Evolutionary conservation across 2,888 invertebrate species (phyloP).

Genomic region (Neuroscelio doddi): DNA sequence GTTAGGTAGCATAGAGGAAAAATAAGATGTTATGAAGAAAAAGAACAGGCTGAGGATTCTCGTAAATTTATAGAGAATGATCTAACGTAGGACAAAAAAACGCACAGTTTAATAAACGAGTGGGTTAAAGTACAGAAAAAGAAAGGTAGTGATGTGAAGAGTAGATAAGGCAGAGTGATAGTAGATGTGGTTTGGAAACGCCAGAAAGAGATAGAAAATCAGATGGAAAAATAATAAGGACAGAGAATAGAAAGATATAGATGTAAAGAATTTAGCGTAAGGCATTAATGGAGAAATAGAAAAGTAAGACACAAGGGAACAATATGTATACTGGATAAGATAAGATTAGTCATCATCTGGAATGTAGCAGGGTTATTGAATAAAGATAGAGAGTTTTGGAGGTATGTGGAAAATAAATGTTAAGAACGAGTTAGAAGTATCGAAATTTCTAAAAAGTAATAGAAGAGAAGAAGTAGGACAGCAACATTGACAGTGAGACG

Average conservation of each 20-base stretch:
- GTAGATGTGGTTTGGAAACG: slow-evolving; percentile 18
- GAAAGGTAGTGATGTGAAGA: slow-evolving; percentile 11
- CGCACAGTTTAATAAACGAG: slow-evolving; percentile 10
- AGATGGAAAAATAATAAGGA: too few relatives aligned
- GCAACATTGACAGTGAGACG: slow-evolving; percentile 3
- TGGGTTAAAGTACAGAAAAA: slow-evolving; percentile 15
- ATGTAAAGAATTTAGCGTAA: slow-evolving; percentile 12
- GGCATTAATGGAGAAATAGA: not conserved
- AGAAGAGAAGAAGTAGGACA: slow-evolving; percentile 10
- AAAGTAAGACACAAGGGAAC: not conserved
- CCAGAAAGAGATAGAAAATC: slow-evolving; percentile 12
- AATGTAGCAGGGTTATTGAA: slow-evolving; percentile 42
- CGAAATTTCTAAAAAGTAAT: slow-evolving; percentile 12
- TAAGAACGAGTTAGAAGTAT: slow-evolving; percentile 2
- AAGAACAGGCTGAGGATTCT: slow-evolving; percentile 14
- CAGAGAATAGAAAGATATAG: slow-evolving; percentile 8
- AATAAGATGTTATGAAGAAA: slow-evolving; percentile 19
- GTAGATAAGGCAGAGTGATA: slow-evolving; percentile 19
- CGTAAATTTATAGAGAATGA: too few relatives aligned
- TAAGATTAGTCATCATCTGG: slow-evolving; percentile 24
- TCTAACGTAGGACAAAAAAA: slow-evolving; percentile 15
- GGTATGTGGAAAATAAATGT: slow-evolving; percentile 15
- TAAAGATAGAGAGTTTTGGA: slow-evolving; percentile 44
- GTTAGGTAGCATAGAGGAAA: slow-evolving; percentile 4
- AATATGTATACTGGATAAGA: not conserved